These are phyloP conservation scores for Burhinus oedicnemus DNA, from an alignment of 2,113 vertebrate genomes.

Conservation along the genomic window DNA sequence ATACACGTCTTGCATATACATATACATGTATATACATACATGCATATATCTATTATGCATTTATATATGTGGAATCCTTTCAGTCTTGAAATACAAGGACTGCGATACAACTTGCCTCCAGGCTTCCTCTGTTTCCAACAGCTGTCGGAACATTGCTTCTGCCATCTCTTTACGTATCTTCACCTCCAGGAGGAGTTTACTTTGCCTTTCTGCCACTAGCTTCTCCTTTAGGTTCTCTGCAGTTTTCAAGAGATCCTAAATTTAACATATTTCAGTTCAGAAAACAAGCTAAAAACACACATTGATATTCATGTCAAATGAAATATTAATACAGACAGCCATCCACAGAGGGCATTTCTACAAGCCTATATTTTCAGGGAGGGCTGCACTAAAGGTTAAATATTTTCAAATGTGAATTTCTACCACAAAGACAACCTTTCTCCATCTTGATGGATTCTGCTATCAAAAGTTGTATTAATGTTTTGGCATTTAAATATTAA, in stretches of 20 bases:
- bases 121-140: conserved; percentile 84
- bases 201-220: conserved; percentile 78
- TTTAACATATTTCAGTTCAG: not conserved
- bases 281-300: not conserved
- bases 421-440: not conserved
- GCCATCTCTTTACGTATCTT: conserved; percentile 92
- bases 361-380: not conserved
- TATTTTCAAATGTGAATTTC: not conserved
- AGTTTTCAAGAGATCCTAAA: conserved; percentile 76
- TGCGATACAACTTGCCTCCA: conserved; percentile 69
- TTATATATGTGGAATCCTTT: not conserved
- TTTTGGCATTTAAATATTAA: not conserved
- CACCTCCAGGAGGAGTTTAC: conserved; percentile 85
- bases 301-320: not conserved
- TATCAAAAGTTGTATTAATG: not conserved
- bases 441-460: not conserved
- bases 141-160: conserved; percentile 85
- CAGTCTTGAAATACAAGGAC: not conserved
- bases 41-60: not conserved
- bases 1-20: not conserved
- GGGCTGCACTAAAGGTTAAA: not conserved
- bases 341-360: not conserved
- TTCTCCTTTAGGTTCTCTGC: conserved; percentile 80
- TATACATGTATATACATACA: too few relatives aligned
- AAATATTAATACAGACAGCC: not conserved